A percentile compares a stretch with the other conserved stretches of the same genome.
Evolutionary conservation across 1,140 invertebrate species (phyloP).

Genomic region (Hyphantria cunea): DNA sequence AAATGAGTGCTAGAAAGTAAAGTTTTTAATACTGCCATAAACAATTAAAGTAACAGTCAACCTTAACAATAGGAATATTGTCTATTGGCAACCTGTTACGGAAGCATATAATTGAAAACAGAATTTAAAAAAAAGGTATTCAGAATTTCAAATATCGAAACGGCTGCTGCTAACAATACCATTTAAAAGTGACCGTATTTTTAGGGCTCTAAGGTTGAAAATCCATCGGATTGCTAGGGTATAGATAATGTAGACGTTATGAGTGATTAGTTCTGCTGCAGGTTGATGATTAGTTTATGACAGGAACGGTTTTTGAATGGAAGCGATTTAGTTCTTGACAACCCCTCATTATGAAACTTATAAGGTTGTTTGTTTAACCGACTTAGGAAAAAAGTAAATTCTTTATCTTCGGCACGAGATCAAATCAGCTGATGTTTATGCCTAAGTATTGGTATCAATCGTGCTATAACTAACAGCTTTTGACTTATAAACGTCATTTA

Average conservation of each 20-base stretch:
- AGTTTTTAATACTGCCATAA: too few relatives aligned
- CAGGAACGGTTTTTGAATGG: constrained; percentile 6
- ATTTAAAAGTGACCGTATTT: background rate
- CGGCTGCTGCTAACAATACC: too few relatives aligned
- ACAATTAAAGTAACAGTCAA: too few relatives aligned
- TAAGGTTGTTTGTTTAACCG: background rate
- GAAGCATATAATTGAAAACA: background rate
- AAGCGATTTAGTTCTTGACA: constrained; percentile 30
- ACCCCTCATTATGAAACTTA: constrained; percentile 5
- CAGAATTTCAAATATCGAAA: background rate
- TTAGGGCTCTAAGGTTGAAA: background rate
- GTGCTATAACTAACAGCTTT: too few relatives aligned
- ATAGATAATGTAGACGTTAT: background rate
- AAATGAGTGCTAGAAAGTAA: too few relatives aligned
- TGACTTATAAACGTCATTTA: too few relatives aligned
- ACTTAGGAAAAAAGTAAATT: background rate
- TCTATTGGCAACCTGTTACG: constrained; percentile 3
- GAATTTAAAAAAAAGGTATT: background rate
- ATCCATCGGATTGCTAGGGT: background rate
- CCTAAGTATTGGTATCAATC: too few relatives aligned
- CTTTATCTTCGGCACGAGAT: background rate
- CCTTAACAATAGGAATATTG: too few relatives aligned
- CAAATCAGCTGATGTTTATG: too few relatives aligned
- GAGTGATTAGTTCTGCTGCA: constrained; percentile 4
- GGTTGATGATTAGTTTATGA: constrained; percentile 37